phyloP scores from a whole-genome alignment of 2,797 vertebrate genomes.

The Sebastes paucispinis region DNA sequence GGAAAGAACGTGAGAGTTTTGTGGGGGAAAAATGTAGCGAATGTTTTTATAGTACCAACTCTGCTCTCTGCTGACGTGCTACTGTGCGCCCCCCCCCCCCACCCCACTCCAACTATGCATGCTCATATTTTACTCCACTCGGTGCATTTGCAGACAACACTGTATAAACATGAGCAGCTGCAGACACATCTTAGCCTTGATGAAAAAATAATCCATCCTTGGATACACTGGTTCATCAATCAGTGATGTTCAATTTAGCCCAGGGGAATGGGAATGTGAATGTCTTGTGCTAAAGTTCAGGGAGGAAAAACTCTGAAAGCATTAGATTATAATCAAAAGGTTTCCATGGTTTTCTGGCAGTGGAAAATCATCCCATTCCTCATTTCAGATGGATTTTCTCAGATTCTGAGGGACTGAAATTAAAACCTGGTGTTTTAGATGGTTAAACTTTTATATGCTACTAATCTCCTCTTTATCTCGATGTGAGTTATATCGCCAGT shows the following conservation, averaged over 20 bases:
- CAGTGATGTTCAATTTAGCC: neutral
- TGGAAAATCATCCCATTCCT: neutral
- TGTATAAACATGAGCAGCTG: conserved; percentile 5
- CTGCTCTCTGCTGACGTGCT: neutral
- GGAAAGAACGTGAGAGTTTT: conserved; percentile 35
- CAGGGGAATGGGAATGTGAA: neutral
- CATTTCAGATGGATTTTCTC: neutral
- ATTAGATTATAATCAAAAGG: neutral
- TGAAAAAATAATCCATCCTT: neutral
- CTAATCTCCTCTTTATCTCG: neutral
- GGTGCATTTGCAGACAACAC: neutral
- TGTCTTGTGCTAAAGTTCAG: neutral
- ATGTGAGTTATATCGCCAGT: neutral
- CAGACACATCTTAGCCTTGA: conserved; percentile 5
- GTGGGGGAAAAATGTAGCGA: neutral
- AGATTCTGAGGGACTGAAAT: neutral
- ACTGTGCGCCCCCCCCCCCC: neutral
- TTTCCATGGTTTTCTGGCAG: neutral
- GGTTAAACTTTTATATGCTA: neutral
- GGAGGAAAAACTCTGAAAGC: neutral
- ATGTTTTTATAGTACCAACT: conserved; percentile 43
- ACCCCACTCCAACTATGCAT: neutral
- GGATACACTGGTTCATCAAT: neutral
- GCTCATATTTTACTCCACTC: conserved; percentile 1
- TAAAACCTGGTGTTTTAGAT: neutral